Evolutionary conservation across 2,888 invertebrate genomes (phyloP).

Genomic region (Elegia similella): DNA sequence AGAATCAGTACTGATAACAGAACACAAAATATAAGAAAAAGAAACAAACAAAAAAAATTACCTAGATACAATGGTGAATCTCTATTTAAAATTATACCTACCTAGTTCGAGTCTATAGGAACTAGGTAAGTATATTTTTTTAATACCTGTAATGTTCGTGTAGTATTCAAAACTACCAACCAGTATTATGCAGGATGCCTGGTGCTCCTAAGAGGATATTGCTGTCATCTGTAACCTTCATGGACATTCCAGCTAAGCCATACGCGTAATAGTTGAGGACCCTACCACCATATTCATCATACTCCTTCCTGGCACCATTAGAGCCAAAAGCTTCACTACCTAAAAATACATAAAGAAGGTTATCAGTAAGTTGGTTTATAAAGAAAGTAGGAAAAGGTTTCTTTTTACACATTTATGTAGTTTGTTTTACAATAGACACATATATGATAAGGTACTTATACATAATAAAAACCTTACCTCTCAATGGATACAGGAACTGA

Average conservation of each 20-base stretch:
- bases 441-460: too few relatives aligned
- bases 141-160: not conserved
- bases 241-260: conserved; percentile 76
- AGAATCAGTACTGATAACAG: too few relatives aligned
- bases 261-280: conserved; percentile 72
- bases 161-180: conserved; percentile 38
- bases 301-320: conserved; percentile 48
- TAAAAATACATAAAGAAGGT: conserved; percentile 28
- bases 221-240: conserved; percentile 64
- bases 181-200: conserved; percentile 83
- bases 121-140: too few relatives aligned
- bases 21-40: too few relatives aligned
- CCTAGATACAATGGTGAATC: too few relatives aligned
- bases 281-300: conserved; percentile 53
- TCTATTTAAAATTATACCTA: too few relatives aligned
- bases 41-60: too few relatives aligned
- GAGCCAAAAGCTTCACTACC: conserved; percentile 54
- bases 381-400: too few relatives aligned
- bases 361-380: too few relatives aligned
- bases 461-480: conserved; percentile 32
- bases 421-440: not conserved
- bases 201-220: conserved; percentile 82
- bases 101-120: too few relatives aligned
- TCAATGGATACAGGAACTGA: conserved; percentile 39
- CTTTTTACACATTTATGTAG: too few relatives aligned